A percentile compares a stretch with the other conserved stretches of the same genome.
Evolutionary conservation across 2,797 vertebrate species (phyloP).

Genomic region (Tamandua tetradactyla): DNA sequence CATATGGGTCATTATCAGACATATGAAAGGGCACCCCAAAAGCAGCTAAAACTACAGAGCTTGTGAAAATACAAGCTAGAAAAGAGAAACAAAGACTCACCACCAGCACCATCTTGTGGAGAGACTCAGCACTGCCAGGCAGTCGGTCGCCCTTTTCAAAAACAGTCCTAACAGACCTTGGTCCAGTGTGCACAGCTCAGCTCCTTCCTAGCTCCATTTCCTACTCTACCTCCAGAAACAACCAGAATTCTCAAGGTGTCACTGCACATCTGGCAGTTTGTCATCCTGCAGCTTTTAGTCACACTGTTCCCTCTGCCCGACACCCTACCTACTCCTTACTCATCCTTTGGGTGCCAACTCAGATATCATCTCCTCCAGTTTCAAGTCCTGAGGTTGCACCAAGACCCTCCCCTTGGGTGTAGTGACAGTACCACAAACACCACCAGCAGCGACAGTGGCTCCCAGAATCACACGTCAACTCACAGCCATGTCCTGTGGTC

Average conservation of each 20-base stretch:
- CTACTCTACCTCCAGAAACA: neutral
- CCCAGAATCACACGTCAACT: neutral
- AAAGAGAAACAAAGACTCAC: neutral
- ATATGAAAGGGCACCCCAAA: neutral
- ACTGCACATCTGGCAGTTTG: neutral
- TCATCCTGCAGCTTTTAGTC: neutral
- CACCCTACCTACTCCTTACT: neutral
- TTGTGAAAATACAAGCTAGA: neutral
- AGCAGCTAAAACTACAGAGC: neutral
- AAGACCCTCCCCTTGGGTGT: neutral
- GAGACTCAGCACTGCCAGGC: neutral
- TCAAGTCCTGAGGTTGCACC: neutral
- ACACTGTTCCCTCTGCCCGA: neutral
- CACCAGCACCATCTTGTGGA: constrained; percentile 35
- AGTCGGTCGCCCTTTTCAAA: accelerated
- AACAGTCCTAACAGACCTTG: accelerated
- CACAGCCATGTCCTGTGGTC: neutral
- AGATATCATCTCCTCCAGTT: neutral
- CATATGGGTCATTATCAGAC: neutral
- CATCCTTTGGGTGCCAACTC: neutral
- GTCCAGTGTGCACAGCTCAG: neutral
- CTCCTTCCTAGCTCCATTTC: neutral
- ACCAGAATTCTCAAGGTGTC: neutral
- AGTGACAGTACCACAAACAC: accelerated
- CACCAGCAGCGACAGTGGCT: neutral